Evolutionary conservation across 2,113 vertebrate species (phyloP).

Genomic region (Sceloporus undulatus): DNA sequence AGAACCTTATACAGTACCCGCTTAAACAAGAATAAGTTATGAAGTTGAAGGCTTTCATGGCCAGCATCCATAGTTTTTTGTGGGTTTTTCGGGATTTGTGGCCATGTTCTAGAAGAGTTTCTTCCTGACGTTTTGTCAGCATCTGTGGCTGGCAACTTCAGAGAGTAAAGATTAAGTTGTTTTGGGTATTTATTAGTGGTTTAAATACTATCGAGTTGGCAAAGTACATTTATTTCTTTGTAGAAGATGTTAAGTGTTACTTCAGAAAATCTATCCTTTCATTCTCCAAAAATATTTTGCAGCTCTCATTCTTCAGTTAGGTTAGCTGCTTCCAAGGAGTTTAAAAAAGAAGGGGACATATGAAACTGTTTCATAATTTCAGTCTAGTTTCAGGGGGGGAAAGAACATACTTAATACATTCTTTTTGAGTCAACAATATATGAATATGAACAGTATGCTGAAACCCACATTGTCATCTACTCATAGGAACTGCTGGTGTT

Average conservation of each 20-base stretch:
- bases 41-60: too few species aligned
- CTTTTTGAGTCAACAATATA: not conserved
- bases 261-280: not conserved
- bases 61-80: too few species aligned
- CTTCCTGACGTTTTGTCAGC: too few species aligned
- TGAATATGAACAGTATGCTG: not conserved
- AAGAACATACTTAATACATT: not conserved
- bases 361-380: not conserved
- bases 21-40: too few species aligned
- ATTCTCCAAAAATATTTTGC: not conserved
- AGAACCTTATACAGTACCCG: not conserved
- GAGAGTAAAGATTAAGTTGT: too few species aligned
- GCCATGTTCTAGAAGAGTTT: too few species aligned
- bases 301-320: not conserved
- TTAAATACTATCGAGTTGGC: too few species aligned
- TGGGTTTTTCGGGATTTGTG: too few species aligned
- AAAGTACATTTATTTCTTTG: not conserved
- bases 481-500: too few species aligned
- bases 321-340: not conserved
- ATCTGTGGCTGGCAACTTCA: too few species aligned
- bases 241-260: not conserved
- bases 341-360: not conserved
- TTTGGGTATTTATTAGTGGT: too few species aligned
- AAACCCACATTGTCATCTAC: not conserved
- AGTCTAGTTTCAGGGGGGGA: not conserved